phyloP scores from a whole-genome alignment of 2,113 vertebrate genomes.

The Columba livia region DNA sequence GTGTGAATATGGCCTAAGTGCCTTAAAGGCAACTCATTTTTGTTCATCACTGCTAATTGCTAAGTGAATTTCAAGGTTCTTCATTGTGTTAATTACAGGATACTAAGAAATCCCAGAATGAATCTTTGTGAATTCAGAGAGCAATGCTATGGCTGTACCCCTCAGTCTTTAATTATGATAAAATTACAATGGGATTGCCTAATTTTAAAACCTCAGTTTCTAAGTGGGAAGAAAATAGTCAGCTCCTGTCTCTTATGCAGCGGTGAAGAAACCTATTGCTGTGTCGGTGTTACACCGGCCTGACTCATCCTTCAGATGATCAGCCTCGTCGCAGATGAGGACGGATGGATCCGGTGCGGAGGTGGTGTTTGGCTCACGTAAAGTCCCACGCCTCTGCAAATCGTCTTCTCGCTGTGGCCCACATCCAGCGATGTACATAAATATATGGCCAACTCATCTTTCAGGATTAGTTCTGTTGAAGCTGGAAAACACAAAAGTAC shows the following conservation, averaged over 20 bases:
- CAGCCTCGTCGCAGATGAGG: constrained; percentile 34
- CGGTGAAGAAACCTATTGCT: not conserved
- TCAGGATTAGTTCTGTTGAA: not conserved
- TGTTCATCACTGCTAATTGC: constrained; percentile 70
- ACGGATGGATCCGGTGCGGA: not conserved
- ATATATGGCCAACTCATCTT: not conserved
- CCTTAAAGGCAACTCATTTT: constrained; percentile 65
- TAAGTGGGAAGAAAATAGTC: constrained; percentile 10
- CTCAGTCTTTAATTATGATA: constrained; percentile 60
- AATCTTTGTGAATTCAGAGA: constrained; percentile 49
- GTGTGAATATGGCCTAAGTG: constrained; percentile 55
- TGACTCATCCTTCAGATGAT: constrained; percentile 53
- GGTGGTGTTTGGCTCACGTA: constrained; percentile 5
- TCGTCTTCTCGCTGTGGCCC: not conserved
- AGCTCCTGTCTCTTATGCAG: not conserved
- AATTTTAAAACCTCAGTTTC: constrained; percentile 31
- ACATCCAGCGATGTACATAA: not conserved
- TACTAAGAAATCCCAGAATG: constrained; percentile 61
- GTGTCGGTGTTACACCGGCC: not conserved
- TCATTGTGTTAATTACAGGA: constrained; percentile 67
- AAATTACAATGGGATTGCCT: constrained; percentile 59
- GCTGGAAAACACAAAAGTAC: not conserved
- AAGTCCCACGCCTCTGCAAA: constrained; percentile 13
- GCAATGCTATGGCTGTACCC: not conserved
- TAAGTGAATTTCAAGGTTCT: constrained; percentile 66